Percentiles rank a stretch among this genome's conserved stretches.
Conservation (phyloP, 2,888 invertebrate species). For the Acrobeloides nanus region DNA sequence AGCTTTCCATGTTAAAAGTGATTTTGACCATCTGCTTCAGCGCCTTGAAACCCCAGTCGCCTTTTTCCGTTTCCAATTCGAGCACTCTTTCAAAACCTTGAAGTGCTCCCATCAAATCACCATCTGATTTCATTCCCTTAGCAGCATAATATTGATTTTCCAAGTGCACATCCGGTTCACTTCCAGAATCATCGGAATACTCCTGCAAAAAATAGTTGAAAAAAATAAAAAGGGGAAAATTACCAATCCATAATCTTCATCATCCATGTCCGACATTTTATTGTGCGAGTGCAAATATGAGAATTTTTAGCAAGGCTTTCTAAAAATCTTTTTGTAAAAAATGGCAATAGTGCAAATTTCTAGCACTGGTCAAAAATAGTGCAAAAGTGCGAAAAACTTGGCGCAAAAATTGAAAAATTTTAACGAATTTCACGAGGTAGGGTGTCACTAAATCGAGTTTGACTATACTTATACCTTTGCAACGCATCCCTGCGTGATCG, state of each 20-base stretch:
- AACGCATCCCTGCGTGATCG: too few relatives aligned
- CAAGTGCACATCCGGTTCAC: conserved; percentile 96
- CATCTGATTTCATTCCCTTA: conserved; percentile 85
- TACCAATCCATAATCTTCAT: conserved; percentile 52
- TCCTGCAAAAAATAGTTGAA: conserved; percentile 60
- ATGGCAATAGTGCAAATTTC: too few relatives aligned
- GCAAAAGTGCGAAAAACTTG: too few relatives aligned
- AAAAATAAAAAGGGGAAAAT: conserved; percentile 7
- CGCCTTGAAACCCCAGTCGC: conserved; percentile 99
- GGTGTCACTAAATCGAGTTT: too few relatives aligned
- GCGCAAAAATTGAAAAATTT: too few relatives aligned
- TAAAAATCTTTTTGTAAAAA: too few relatives aligned
- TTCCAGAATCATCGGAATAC: conserved; percentile 97
- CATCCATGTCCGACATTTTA: conserved; percentile 50
- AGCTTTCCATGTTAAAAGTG: conserved; percentile 90
- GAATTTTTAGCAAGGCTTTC: too few relatives aligned
- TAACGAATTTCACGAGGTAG: too few relatives aligned
- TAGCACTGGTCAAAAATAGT: too few relatives aligned
- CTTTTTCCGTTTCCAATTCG: conserved; percentile 93
- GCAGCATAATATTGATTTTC: conserved; percentile 99
- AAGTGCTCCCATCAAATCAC: conserved; percentile 82
- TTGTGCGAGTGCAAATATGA: background rate
- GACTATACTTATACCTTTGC: too few relatives aligned
- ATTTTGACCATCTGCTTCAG: conserved; percentile 99
- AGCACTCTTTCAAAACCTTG: conserved; percentile 78